phyloP scores from a whole-genome alignment of 2,797 vertebrate species.

The Xiphophorus birchmanni region DNA sequence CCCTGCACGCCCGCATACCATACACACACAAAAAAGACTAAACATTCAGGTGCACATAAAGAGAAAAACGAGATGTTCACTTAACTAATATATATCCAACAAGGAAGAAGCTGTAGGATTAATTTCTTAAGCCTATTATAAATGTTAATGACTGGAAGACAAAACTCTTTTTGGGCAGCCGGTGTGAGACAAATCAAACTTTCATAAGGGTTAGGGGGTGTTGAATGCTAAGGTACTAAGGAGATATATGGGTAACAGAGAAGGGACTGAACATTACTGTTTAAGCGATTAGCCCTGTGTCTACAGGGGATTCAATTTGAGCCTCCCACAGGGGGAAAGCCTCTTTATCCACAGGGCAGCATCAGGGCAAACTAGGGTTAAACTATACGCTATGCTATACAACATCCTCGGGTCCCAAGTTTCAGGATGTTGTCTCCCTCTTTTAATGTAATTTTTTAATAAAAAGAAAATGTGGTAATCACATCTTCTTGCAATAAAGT shows the following conservation, averaged over 20 bases:
- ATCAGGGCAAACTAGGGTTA: slow-evolving; percentile 73
- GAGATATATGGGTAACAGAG: slow-evolving; percentile 56
- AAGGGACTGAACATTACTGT: slow-evolving; percentile 63
- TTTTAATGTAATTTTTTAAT: slow-evolving; percentile 55
- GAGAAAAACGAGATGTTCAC: slow-evolving; percentile 36
- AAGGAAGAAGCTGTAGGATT: slow-evolving; percentile 37
- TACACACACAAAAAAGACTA: slow-evolving; percentile 39
- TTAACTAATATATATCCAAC: slow-evolving; percentile 34
- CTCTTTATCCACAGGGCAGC: slow-evolving; percentile 70
- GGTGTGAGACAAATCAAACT: slow-evolving; percentile 57
- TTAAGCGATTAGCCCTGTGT: slow-evolving; percentile 68
- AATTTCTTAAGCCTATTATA: slow-evolving; percentile 45
- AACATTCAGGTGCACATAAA: slow-evolving; percentile 52
- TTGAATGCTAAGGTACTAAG: slow-evolving; percentile 54
- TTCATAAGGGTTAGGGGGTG: slow-evolving; percentile 62
- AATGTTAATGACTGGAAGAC: slow-evolving; percentile 53
- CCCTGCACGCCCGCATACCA: slow-evolving; percentile 30
- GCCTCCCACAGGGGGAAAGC: slow-evolving; percentile 71
- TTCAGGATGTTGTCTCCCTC: slow-evolving; percentile 57
- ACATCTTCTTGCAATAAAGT: slow-evolving; percentile 71
- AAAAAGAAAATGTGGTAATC: slow-evolving; percentile 62
- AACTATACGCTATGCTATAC: slow-evolving; percentile 71
- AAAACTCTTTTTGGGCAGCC: slow-evolving; percentile 30
- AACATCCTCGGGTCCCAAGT: slow-evolving; percentile 70
- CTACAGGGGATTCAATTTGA: slow-evolving; percentile 68